A percentile compares a stretch with the other conserved stretches of the same genome.
phyloP scores from a whole-genome alignment of 2,888 invertebrate species.

The Nephrotoma guestfalica region DNA sequence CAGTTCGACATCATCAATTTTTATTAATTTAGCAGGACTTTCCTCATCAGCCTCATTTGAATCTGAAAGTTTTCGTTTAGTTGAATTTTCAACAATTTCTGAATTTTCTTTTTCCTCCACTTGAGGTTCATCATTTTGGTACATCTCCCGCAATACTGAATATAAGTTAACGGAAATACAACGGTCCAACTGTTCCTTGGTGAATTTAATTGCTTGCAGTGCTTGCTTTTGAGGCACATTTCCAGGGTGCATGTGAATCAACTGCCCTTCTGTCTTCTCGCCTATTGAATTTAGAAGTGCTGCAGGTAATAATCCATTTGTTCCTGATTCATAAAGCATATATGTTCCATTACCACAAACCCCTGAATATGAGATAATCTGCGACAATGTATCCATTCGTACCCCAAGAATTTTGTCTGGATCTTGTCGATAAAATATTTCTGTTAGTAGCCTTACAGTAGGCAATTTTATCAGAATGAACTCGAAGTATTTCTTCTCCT shows the following conservation, averaged over 20 bases:
- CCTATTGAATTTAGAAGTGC: constrained; percentile 68
- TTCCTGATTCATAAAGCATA: constrained; percentile 77
- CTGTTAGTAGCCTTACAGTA: constrained; percentile 62
- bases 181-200: constrained; percentile 49
- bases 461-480: constrained; percentile 67
- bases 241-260: constrained; percentile 67
- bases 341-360: constrained; percentile 63
- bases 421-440: constrained; percentile 72
- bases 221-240: constrained; percentile 68
- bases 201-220: constrained; percentile 65
- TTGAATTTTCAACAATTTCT: constrained; percentile 8
- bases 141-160: constrained; percentile 51
- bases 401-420: constrained; percentile 60
- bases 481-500: constrained; percentile 85
- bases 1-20: constrained; percentile 26
- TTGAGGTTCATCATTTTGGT: constrained; percentile 36
- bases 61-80: neutral
- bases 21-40: constrained; percentile 22
- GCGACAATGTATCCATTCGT: constrained; percentile 76
- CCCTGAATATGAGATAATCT: constrained; percentile 70
- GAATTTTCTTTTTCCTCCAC: constrained; percentile 15
- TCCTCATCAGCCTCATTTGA: constrained; percentile 10
- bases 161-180: constrained; percentile 64
- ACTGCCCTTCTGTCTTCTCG: constrained; percentile 41
- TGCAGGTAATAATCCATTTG: constrained; percentile 71